Base-by-base conservation (phyloP, 2,888 invertebrate genomes). In the Plebejus argus region DNA sequence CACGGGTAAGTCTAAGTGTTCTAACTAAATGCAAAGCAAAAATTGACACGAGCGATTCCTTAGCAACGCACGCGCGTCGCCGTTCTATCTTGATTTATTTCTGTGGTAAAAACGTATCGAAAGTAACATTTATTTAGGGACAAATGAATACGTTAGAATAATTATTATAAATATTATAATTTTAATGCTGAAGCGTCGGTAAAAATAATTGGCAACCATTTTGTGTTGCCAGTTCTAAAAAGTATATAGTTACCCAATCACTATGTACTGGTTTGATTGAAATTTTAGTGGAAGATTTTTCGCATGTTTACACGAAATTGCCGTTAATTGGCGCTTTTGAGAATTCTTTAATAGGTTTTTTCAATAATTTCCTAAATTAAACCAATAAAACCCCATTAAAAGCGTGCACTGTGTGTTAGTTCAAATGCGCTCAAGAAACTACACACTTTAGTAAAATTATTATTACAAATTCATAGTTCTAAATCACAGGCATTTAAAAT, bases 331-430 rank as follows among this genome's bases (percentile, higher is more conserved):
- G 23, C 61, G 23, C 23, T 53, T 49, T 53, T 23, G 20, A 58
- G 0, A 23, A 23, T 23, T 53, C 4, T 53, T 49, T 2, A 28
- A 28, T 53, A 53, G 15, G 10, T 61, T 23, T 61, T 61, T 61
- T 61, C 8, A 10, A 23, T 61, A 23, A 23, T 61, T 66, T 15
- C 66, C 1, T 61, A 3, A 23, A 15, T 39, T 39, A 23, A 7
- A 49, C 49, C 53, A 49, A 74, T 53, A 39, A 28, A 6, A 18
- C 28, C 23, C 49, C 74, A 49, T 8, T 49, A 33, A 23, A 74
- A 74, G 74, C 74, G 74, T 74, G 74, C 74, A 28, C 49, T 74
- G 53, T 74, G 74, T 18, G 49, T 74, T 74, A 53, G 49, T 28
- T 18, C 23, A 53, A 74, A 72, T 72, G 39, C 72, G 39, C 12